A percentile compares a stretch with the other conserved stretches of the same genome.
phyloP scores from a whole-genome alignment of 1,140 invertebrate species.

The Drosophila novamexicana region DNA sequence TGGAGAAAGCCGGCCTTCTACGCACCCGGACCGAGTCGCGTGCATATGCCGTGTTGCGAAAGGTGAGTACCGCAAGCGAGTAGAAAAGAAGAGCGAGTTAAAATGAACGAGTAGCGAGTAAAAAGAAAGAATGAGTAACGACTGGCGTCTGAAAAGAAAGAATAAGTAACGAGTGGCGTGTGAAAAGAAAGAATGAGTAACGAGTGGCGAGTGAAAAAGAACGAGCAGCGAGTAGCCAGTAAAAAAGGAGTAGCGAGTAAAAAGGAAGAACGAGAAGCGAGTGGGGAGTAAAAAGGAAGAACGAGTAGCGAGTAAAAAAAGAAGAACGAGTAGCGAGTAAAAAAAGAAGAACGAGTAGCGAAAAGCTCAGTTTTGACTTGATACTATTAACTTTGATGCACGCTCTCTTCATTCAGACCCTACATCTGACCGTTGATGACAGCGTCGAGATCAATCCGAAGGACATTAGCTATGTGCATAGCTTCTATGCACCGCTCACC shows the following conservation, averaged over 20 bases:
- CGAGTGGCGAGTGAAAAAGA: too few species aligned
- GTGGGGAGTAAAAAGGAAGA: not conserved
- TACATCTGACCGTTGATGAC: constrained; percentile 94
- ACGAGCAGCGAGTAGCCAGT: too few species aligned
- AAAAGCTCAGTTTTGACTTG: not conserved
- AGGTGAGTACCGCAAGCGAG: constrained; percentile 83
- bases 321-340: not conserved
- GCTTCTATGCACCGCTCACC: constrained; percentile 97
- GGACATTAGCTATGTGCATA: constrained; percentile 97
- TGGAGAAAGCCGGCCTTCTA: constrained; percentile 95
- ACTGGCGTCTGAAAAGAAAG: too few species aligned
- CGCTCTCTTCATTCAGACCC: constrained; percentile 85
- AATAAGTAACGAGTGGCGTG: too few species aligned
- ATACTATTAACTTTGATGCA: not conserved
- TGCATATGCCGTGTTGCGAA: constrained; percentile 89
- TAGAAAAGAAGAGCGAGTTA: too few species aligned
- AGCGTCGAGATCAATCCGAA: constrained; percentile 92
- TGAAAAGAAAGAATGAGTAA: too few species aligned
- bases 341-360: not conserved
- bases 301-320: not conserved
- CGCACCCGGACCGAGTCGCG: constrained; percentile 89
- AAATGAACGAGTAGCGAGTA: too few species aligned
- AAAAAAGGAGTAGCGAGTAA: too few species aligned
- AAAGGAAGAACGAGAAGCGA: too few species aligned
- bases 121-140: too few species aligned